Conservation (phyloP, 2,113 vertebrate species). For the Casuarius casuarius region DNA sequence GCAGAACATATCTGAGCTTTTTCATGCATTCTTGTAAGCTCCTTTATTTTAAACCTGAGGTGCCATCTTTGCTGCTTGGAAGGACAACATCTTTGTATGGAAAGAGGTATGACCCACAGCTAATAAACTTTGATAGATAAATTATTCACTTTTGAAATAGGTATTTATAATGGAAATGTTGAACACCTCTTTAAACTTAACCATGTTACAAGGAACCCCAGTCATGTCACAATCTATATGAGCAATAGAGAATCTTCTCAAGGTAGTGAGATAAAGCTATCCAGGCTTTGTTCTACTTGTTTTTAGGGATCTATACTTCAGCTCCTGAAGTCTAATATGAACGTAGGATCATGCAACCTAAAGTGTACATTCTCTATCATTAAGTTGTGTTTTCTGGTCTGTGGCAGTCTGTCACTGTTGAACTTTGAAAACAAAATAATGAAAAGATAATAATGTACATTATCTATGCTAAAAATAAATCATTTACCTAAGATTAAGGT, state of each 20-base stretch:
- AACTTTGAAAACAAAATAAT: background rate
- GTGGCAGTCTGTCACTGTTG: background rate
- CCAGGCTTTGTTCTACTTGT: fast-evolving
- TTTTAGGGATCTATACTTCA: background rate
- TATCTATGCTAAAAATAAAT: background rate
- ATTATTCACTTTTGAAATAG: background rate
- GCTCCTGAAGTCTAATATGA: background rate
- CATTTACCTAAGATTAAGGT: background rate
- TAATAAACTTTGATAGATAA: background rate
- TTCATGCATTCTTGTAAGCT: background rate
- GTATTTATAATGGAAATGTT: background rate
- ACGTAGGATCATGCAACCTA: background rate
- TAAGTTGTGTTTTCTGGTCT: fast-evolving
- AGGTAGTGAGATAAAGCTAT: background rate
- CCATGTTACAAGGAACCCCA: background rate
- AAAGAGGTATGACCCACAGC: background rate
- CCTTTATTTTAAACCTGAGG: background rate
- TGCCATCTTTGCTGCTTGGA: background rate
- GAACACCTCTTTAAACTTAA: background rate
- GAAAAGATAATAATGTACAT: fast-evolving
- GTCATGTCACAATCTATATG: background rate
- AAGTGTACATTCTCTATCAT: fast-evolving
- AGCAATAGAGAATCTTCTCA: background rate
- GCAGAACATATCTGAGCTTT: background rate
- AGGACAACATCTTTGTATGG: background rate